Conservation (phyloP, 1,140 invertebrate species). For the Pseudomyrmex cubaensis region DNA sequence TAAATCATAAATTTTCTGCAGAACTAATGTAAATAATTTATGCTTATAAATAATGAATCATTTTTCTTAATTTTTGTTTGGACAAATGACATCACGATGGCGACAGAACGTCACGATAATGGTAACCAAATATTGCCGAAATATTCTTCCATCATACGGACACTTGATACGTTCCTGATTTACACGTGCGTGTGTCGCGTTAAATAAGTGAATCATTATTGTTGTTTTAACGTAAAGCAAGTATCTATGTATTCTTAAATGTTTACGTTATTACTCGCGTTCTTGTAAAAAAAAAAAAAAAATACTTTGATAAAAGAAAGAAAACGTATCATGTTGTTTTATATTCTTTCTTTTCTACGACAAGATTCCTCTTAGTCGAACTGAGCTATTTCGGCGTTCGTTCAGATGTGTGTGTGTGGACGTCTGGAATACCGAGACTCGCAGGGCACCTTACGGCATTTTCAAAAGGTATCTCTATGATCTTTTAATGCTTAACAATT, state of each 20-base stretch:
- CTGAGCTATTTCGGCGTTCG: no score
- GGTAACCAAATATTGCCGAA: constrained; percentile 10
- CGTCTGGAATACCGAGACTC: no score
- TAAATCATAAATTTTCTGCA: background rate
- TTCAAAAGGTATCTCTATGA: no score
- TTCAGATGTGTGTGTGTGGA: no score
- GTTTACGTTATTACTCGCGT: background rate
- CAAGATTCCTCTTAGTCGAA: no score
- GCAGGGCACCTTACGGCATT: no score
- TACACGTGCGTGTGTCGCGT: background rate
- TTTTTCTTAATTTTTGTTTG: background rate
- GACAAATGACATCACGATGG: background rate
- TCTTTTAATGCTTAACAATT: no score
- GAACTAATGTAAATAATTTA: background rate
- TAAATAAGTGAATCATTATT: constrained; percentile 14
- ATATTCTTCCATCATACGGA: background rate
- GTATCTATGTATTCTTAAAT: constrained; percentile 1
- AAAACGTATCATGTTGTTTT: no score
- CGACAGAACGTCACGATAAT: background rate
- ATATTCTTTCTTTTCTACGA: background rate
- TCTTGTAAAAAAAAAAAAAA: background rate
- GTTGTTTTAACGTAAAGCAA: background rate
- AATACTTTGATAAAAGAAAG: no score
- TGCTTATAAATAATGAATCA: background rate
- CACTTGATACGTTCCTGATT: background rate